Evolutionary conservation across 2,113 vertebrate species (phyloP).

Genomic region (Bettongia penicillata): DNA sequence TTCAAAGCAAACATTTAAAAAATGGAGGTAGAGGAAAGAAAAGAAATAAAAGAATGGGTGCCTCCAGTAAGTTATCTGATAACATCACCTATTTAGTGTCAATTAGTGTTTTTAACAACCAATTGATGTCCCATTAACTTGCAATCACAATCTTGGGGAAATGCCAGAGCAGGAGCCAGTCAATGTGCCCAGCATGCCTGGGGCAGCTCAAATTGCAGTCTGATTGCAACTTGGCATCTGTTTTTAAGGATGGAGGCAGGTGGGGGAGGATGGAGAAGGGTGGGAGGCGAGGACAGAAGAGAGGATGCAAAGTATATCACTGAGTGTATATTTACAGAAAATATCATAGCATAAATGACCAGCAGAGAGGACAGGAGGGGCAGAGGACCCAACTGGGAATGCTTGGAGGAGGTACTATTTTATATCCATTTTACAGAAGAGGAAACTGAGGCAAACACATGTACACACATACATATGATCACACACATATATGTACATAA

Average conservation of each 20-base stretch:
- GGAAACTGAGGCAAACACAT: no score
- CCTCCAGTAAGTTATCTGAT: constrained; percentile 59
- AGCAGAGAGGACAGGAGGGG: constrained; percentile 56
- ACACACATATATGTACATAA: no score
- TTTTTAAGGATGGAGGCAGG: constrained; percentile 24
- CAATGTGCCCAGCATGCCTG: constrained; percentile 27
- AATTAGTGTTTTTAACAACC: constrained; percentile 77
- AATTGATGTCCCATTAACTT: constrained; percentile 71
- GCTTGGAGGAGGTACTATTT: not conserved
- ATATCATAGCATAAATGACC: constrained; percentile 64
- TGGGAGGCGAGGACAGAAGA: not conserved
- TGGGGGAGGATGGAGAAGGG: not conserved
- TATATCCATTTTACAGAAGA: no score
- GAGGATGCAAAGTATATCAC: constrained; percentile 56
- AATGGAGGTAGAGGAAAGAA: not conserved
- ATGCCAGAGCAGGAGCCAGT: constrained; percentile 54
- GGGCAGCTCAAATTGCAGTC: constrained; percentile 44
- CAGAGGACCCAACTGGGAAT: constrained; percentile 18
- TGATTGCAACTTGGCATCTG: constrained; percentile 48
- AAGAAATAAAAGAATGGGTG: constrained; percentile 12
- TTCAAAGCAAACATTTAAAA: not conserved
- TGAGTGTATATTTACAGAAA: constrained; percentile 72
- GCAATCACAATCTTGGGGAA: constrained; percentile 67
- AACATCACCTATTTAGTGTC: constrained; percentile 72
- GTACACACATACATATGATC: no score